Evolutionary conservation across 2,888 invertebrate genomes (phyloP), one percentile per base, ranked within the genome.

Genomic region (Epirrhoe tristata): DNA sequence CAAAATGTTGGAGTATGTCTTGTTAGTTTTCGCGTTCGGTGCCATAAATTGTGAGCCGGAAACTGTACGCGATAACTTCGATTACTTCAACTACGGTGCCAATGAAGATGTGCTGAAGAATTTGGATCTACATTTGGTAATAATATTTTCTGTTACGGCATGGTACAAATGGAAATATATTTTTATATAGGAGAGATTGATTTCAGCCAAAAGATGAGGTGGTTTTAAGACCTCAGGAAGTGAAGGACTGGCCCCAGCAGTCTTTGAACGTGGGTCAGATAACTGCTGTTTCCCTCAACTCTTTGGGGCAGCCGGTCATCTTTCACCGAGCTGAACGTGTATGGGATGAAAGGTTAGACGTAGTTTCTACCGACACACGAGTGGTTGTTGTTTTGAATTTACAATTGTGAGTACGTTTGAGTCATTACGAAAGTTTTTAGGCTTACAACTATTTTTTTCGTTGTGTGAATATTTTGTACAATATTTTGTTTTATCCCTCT

Each of bases 211-310:
- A 92, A 80, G 93, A 91, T 71, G 93, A 92, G 75, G 86, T 92
- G 69, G 92, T 94, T 4, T 85, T 94, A 53, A 94, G 95, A 78
- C 96, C 96, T 1, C 94, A 94, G 79, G 95, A 95, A 74, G 95
- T 96, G 2, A 94, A 94, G 79, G 94, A 94, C 74, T 95, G 95
- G 95, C 95, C 95, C 0, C 93, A 94, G 71, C 93, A 94, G 71
- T 92, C 94, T 0, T 77, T 95, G 52, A 94, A 95, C 75, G 93
- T 98, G 39, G 98, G 98, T 5, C 97, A 98, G 91, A 96, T 98
- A 67, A 96, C 96, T 36, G 97, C 97, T 7, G 96, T 98, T n/a
- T 95, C 97, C 8, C 96, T 98, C 46, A 97, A 97, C 87, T 95
- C 95, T 5, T 92, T 95, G 58, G 96, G 97, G 17, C 96, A 97